These are phyloP conservation scores for Corythoichthys intestinalis DNA, from an alignment of 2,113 vertebrate genomes.

Conservation along the genomic window DNA sequence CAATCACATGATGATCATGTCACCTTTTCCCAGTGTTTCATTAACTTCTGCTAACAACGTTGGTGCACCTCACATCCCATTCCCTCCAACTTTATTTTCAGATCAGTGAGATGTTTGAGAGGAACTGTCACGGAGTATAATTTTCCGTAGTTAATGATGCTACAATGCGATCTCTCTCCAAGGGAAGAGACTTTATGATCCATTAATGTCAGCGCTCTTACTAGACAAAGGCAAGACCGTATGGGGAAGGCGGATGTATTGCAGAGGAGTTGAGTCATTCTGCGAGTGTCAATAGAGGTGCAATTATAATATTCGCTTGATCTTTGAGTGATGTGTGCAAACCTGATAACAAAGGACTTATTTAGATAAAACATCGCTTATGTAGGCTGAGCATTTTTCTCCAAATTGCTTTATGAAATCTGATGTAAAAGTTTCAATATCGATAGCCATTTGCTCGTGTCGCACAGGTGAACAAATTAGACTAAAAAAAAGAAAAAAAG, in stretches of 20 bases:
- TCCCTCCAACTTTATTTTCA: conserved; percentile 49
- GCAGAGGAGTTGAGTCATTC: not conserved
- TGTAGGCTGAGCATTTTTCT: not conserved
- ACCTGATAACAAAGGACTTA: not conserved
- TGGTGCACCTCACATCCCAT: conserved; percentile 28
- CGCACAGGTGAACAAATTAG: no score
- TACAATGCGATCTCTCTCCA: conserved; percentile 34
- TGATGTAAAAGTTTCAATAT: not conserved
- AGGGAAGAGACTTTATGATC: conserved; percentile 37
- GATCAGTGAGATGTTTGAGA: conserved; percentile 47
- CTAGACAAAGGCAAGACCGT: conserved; percentile 12
- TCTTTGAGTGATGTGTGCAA: not conserved
- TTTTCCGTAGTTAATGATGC: conserved; percentile 39
- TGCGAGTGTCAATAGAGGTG: conserved; percentile 4
- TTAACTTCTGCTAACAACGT: conserved; percentile 64
- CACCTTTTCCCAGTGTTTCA: conserved; percentile 68
- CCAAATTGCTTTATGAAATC: not conserved
- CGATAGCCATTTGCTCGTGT: not conserved
- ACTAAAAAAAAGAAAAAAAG: no score
- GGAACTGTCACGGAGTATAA: conserved; percentile 50
- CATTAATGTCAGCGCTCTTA: conserved; percentile 33
- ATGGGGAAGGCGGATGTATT: conserved; percentile 5
- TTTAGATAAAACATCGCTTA: no score
- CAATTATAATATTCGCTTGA: not conserved
- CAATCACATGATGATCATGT: conserved; percentile 69